These are phyloP conservation scores for Sturnus vulgaris DNA, from an alignment of 2,113 vertebrate genomes.

Conservation along the genomic window DNA sequence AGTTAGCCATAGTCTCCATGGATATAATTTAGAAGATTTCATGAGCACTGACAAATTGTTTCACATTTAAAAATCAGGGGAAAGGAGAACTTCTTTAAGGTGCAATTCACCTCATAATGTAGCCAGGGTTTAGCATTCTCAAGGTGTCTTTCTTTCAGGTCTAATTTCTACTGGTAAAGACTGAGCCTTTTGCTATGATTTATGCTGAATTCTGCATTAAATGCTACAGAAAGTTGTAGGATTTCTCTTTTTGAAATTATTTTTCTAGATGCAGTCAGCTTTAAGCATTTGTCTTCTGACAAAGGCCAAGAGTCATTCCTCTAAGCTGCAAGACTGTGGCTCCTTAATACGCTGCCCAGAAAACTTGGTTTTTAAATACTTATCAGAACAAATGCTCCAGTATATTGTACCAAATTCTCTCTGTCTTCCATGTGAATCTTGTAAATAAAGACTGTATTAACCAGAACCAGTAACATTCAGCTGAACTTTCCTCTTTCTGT, in stretches of 20 bases:
- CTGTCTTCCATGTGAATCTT: background rate
- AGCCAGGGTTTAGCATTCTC: background rate
- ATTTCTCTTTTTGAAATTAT: background rate
- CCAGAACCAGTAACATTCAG: background rate
- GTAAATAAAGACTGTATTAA: background rate
- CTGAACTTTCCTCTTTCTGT: background rate
- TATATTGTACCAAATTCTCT: background rate
- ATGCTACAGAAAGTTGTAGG: background rate
- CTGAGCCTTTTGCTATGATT: background rate
- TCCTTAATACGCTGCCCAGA: background rate
- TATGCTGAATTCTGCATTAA: background rate
- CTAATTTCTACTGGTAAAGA: background rate
- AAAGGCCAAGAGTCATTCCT: background rate
- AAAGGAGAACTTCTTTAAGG: background rate
- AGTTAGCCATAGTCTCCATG: background rate
- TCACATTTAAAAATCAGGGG: background rate
- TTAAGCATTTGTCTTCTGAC: background rate
- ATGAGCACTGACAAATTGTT: background rate
- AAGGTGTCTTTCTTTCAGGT: background rate
- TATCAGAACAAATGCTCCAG: background rate
- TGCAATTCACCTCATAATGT: background rate
- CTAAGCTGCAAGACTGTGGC: background rate
- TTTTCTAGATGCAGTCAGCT: background rate
- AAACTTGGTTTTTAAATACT: background rate
- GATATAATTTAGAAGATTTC: background rate